phyloP scores from a whole-genome alignment of 2,113 vertebrate species.

The Colossoma macropomum region DNA sequence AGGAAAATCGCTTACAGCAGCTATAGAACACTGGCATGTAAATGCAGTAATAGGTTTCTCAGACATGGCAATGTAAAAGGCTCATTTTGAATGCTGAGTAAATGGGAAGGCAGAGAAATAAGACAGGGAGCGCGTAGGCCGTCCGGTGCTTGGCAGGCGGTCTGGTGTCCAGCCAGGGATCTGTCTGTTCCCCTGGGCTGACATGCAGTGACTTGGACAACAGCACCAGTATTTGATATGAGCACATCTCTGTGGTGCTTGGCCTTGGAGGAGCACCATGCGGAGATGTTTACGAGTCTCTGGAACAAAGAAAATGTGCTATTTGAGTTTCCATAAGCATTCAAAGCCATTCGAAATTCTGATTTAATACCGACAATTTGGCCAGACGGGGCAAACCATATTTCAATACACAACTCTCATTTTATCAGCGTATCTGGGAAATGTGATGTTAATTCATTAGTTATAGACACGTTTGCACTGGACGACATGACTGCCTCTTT shows the following conservation, averaged over 20 bases:
- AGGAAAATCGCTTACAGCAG: background rate
- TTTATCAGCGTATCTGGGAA: constrained; percentile 9
- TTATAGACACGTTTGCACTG: constrained; percentile 24
- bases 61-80: constrained; percentile 24
- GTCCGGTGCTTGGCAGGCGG: constrained; percentile 25
- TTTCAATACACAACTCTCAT: constrained; percentile 36
- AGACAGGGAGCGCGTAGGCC: constrained; percentile 17
- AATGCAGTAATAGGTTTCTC: constrained; percentile 35
- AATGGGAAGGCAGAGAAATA: constrained; percentile 28
- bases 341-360: constrained; percentile 44
- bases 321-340: constrained; percentile 54
- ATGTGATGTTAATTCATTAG: constrained; percentile 16
- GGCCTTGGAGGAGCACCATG: constrained; percentile 48
- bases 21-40: constrained; percentile 5
- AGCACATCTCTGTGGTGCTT: constrained; percentile 52
- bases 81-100: constrained; percentile 33
- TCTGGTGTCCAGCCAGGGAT: constrained; percentile 43
- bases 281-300: constrained; percentile 60
- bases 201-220: constrained; percentile 39
- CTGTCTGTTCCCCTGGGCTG: constrained; percentile 36
- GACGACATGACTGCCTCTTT: constrained; percentile 4
- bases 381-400: constrained; percentile 32
- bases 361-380: constrained; percentile 45
- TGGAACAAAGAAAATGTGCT: constrained; percentile 43
- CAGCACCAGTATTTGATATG: constrained; percentile 42